Conservation (phyloP, 53 echinoderm and acorn worm species). For the Glandiceps talaboti region DNA sequence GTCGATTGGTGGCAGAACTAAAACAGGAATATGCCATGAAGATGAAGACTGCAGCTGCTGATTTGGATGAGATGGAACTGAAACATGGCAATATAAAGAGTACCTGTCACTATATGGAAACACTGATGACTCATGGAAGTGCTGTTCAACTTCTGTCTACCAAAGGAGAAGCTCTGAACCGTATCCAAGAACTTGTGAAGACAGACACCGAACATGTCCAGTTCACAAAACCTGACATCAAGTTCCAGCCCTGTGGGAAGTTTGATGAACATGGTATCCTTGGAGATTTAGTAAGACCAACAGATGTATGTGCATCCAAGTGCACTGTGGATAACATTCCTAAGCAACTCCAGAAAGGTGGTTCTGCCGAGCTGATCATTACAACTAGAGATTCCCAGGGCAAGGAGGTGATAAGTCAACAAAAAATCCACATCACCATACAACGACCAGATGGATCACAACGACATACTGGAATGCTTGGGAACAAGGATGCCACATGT, state of each 20-base stretch:
- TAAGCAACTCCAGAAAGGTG: background rate
- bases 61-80: background rate
- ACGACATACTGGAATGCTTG: background rate
- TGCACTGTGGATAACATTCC: background rate
- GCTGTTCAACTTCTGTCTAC: background rate
- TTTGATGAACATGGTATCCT: background rate
- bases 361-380: background rate
- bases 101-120: background rate
- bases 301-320: background rate
- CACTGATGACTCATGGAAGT: background rate
- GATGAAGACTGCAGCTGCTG: background rate
- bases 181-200: background rate
- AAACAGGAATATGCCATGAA: background rate
- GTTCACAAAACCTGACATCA: background rate
- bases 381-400: background rate
- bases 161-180: background rate
- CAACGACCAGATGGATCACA: background rate
- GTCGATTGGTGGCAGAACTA: background rate
- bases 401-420: background rate
- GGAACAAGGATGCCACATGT: background rate
- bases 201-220: background rate
- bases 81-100: background rate
- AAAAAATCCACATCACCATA: background rate
- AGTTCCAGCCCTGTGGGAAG: background rate
- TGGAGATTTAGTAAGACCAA: background rate